phyloP scores from a whole-genome alignment of 2,113 vertebrate species.

The Engraulis encrasicolus region DNA sequence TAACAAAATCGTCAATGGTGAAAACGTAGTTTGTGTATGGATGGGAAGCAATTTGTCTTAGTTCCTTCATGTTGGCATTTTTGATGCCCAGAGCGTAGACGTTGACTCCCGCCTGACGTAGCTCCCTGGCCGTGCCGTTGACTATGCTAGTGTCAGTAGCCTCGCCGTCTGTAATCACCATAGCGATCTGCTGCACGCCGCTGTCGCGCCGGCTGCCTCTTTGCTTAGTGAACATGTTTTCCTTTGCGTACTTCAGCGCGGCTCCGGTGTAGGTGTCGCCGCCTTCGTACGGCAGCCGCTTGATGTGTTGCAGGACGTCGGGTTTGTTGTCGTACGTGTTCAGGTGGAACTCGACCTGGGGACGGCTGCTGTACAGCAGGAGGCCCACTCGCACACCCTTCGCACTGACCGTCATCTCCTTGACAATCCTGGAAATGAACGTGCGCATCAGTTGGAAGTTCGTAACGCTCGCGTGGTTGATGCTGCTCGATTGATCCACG shows the following conservation, averaged over 20 bases:
- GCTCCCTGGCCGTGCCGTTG: conserved; percentile 59
- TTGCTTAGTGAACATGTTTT: conserved; percentile 63
- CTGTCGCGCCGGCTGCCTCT: conserved; percentile 68
- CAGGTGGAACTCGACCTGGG: conserved; percentile 72
- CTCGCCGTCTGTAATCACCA: conserved; percentile 78
- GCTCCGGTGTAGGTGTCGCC: conserved; percentile 69
- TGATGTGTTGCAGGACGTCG: conserved; percentile 75
- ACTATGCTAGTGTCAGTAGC: conserved; percentile 79
- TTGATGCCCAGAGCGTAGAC: conserved; percentile 77
- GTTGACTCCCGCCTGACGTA: conserved; percentile 69
- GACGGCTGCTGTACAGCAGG: conserved; percentile 67
- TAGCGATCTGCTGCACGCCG: conserved; percentile 76
- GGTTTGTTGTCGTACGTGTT: conserved; percentile 67
- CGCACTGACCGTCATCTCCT: conserved; percentile 61
- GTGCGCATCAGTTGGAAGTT: conserved; percentile 73
- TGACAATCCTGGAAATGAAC: conserved; percentile 76
- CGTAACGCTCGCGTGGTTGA: neutral
- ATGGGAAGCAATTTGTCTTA: conserved; percentile 75
- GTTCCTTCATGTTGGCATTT: conserved; percentile 53
- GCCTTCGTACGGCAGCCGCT: conserved; percentile 72
- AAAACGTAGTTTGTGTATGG: conserved; percentile 72
- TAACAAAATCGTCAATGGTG: conserved; percentile 68
- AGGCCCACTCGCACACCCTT: conserved; percentile 74
- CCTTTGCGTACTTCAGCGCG: conserved; percentile 73
- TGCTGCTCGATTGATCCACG: conserved; percentile 78